phyloP scores from a whole-genome alignment of 2,113 vertebrate species.

The Recurvirostra avosetta region DNA sequence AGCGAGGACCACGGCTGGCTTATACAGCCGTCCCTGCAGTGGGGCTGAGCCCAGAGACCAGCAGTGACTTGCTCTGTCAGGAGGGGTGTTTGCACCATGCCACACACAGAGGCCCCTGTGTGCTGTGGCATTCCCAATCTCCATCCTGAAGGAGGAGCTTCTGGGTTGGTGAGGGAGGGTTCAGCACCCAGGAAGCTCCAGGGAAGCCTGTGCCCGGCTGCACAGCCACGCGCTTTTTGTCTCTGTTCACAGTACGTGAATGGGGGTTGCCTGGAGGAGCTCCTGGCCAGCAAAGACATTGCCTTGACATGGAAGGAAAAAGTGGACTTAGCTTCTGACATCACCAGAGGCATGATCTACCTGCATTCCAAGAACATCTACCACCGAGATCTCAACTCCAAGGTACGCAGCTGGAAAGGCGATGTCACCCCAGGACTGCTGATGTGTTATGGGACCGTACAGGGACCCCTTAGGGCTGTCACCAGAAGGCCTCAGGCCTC shows the following conservation, averaged over 20 bases:
- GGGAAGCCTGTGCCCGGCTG: background rate
- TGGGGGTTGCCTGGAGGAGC: conserved; percentile 86
- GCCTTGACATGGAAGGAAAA: conserved; percentile 84
- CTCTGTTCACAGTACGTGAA: conserved; percentile 77
- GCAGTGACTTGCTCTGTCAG: too few relatives aligned
- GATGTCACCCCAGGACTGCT: background rate
- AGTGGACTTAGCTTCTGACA: conserved; percentile 83
- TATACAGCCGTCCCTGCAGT: background rate
- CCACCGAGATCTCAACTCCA: conserved; percentile 89
- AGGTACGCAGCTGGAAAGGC: conserved; percentile 61
- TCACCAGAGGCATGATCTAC: conserved; percentile 88
- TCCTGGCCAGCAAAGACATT: conserved; percentile 80
- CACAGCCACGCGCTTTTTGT: background rate
- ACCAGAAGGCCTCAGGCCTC: background rate
- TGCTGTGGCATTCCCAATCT: background rate
- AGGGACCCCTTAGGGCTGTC: background rate
- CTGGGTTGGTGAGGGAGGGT: background rate
- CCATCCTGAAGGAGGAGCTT: background rate
- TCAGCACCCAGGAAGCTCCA: background rate
- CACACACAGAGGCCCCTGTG: too few relatives aligned
- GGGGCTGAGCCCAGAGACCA: background rate
- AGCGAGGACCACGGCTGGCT: background rate
- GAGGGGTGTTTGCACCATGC: background rate
- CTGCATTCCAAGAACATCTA: conserved; percentile 90
- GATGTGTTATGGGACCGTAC: background rate